Evolutionary conservation across 2,888 invertebrate genomes (phyloP), one percentile per base, ranked within the genome.

Genomic region (Drosophila merina): DNA sequence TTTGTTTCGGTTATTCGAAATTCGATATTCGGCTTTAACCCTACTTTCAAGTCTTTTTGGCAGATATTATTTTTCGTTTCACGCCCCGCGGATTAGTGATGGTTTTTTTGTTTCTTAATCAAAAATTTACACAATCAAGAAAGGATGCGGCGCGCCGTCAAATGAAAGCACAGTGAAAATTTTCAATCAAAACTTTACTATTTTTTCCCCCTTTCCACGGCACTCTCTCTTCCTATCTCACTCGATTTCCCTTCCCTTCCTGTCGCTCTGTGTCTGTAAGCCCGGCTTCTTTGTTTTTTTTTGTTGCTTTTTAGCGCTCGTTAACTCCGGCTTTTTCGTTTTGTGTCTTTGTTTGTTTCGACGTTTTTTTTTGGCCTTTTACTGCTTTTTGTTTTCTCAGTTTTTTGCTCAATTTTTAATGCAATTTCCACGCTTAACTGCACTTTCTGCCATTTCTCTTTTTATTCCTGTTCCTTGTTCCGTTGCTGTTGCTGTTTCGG

Each of bases 371-470:
- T 56, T 55, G 50, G 63, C 57, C 47, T 60, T 60, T 48, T 45
- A 54, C 20, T 52, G 49, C 55, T 67, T 69, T 57, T 58, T 48
- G 63, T 63, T 67, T 72, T 71, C 60, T 25, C 55, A 50, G 52
- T 66, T 56, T 76, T 69, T 76, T 75, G 70, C 56, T 76, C 76
- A 82, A 82, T 82, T 82, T 81, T 86, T 84, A 84, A 84, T 85
- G 86, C 86, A 85, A 85, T 85, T 84, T 85, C 81, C 75, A 76
- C 86, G 79, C 81, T 84, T 74, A 74, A 86, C 74, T 86, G 84
- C 84, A 77, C 81, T 84, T 84, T 78, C 79, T 74, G 71, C 71
- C 62, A 70, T 73, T 74, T 68, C 64, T 51, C 58, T 72, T 73
- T 62, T 59, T 80, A 51, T 70, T 72, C 66, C 68, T 66, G 66